Base-by-base conservation (phyloP, 2,888 invertebrate species). In the Cosmorhoe ocellata region DNA sequence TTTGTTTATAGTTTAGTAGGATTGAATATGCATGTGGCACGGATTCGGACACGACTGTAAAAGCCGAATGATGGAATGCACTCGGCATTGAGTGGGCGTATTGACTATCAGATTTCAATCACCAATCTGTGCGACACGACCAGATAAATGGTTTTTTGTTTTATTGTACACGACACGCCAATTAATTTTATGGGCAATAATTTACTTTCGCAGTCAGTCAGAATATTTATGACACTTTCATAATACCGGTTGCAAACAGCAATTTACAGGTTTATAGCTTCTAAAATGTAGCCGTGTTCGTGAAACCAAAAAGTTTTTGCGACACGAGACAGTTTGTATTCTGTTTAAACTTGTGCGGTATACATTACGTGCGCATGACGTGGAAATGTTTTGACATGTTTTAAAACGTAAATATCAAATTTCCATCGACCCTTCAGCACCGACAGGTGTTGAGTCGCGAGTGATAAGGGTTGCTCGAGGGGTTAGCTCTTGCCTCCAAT, bases 31-130 rank as follows among this genome's bases (percentile, higher is more conserved):
- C 63, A 56, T 55, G 59, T 58, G 49, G 61, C 58, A 61, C 59
- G 53, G 57, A 62, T 63, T 61, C 58, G 61, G 43, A 49, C 13
- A 53, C 47, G 61, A 66, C 66, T 60, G 63, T 63, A 65, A 64
- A 69, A 61, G 58, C 60, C 47, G 56, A 69, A 65, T 73, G 68
- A 73, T 71, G 63, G 64, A 70, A 73, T 63, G 64, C 67, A 64
- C 64, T 66, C 59, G 54, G 64, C 61, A 57, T 62, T 56, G 59
- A 72, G 80, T 81, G 86, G 86, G 86, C 83, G 85, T 82, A 67
- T 66, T 54, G 60, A 56, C 69, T 75, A 76, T 86, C 73, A 57
- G 70, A 76, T 87, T 84, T 74, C 86, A 75, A 71, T 74, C 67
- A 67, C 69, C 70, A 65, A 73, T 80, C 71, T 69, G 69, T 62